A percentile compares a stretch with the other conserved stretches of the same genome.
Conservation (phyloP, 2,797 vertebrate species). For the Channallabes apus region DNA sequence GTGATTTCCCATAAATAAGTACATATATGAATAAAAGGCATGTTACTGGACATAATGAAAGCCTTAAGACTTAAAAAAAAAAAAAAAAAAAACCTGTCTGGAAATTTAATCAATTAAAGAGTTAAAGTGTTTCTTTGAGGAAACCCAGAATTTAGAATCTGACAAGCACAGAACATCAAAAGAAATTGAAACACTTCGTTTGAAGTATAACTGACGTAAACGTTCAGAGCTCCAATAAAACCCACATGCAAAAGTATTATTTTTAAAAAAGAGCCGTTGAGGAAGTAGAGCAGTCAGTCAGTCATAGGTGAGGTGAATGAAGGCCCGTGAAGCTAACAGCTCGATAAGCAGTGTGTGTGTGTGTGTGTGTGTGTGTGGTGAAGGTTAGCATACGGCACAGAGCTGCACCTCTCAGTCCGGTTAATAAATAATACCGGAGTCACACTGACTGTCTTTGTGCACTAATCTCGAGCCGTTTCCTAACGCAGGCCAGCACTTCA, state of each 20-base stretch:
- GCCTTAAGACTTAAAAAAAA: too few species aligned
- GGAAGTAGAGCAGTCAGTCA: neutral
- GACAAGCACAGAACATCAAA: too few species aligned
- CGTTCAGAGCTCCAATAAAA: neutral
- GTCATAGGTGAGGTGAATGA: neutral
- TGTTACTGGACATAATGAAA: too few species aligned
- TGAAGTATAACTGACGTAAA: too few species aligned
- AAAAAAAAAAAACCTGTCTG: too few species aligned
- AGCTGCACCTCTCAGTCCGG: neutral
- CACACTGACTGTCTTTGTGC: neutral
- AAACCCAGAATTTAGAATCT: too few species aligned
- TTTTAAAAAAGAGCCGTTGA: neutral
- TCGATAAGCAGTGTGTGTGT: neutral
- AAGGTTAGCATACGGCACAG: neutral
- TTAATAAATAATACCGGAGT: neutral
- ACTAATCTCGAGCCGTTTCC: neutral
- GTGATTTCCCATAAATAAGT: too few species aligned
- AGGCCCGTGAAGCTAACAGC: neutral
- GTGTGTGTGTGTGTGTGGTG: neutral
- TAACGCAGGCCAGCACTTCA: slow-evolving; percentile 10
- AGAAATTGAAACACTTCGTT: too few species aligned
- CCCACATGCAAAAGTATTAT: neutral
- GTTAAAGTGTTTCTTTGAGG: too few species aligned
- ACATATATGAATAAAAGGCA: too few species aligned
- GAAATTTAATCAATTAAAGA: too few species aligned